Evolutionary conservation across 2,113 vertebrate genomes (phyloP).

Genomic region (Chinchilla lanigera): DNA sequence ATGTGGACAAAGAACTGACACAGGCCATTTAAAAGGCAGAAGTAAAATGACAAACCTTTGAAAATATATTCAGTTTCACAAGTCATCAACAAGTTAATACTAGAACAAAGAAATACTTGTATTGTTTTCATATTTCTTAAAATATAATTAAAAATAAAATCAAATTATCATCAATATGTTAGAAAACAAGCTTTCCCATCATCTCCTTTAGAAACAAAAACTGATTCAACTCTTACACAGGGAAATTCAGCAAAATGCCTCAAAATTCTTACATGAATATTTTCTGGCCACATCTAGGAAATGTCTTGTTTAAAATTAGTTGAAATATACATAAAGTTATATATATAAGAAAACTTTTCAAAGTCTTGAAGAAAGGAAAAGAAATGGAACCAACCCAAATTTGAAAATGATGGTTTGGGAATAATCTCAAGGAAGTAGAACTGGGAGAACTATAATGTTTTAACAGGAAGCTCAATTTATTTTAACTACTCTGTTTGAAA

Average conservation of each 20-base stretch:
- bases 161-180: neutral
- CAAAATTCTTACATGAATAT: neutral
- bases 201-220: neutral
- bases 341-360: neutral
- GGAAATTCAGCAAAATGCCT: neutral
- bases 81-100: neutral
- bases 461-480: slow-evolving; percentile 47
- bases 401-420: slow-evolving; percentile 23
- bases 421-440: slow-evolving; percentile 23
- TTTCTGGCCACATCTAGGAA: neutral
- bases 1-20: neutral
- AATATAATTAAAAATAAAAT: neutral
- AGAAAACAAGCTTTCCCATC: neutral
- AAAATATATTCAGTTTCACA: neutral
- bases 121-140: neutral
- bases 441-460: neutral
- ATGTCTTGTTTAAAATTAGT: slow-evolving; percentile 39
- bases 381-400: neutral
- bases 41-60: neutral
- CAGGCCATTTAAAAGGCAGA: neutral
- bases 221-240: neutral
- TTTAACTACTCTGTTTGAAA: slow-evolving; percentile 50
- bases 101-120: neutral
- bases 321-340: neutral
- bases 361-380: slow-evolving; percentile 18